phyloP scores from a whole-genome alignment of 37 sponge, comb jelly and placozoan species.

The Aphrocallistes beatrix region DNA sequence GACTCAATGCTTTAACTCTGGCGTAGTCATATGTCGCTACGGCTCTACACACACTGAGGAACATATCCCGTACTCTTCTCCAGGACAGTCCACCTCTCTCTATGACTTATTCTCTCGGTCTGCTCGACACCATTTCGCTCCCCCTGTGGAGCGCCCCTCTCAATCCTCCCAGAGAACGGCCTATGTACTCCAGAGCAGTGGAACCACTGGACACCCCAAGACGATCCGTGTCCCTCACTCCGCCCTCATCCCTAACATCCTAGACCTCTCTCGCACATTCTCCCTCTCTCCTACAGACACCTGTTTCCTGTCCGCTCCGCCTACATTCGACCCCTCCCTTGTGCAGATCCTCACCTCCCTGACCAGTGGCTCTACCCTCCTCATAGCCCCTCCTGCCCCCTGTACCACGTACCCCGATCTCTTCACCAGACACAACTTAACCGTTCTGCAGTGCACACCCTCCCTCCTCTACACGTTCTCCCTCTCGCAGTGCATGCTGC shows the following conservation, averaged over 20 bases:
- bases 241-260: slow-evolving; percentile 73
- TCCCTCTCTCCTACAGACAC: slow-evolving; percentile 29
- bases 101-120: neutral
- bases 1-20: neutral
- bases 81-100: too few species aligned
- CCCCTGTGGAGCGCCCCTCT: neutral
- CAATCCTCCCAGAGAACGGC: slow-evolving; percentile 22
- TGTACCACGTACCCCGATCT: slow-evolving; percentile 23
- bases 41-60: too few species aligned
- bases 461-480: slow-evolving; percentile 29
- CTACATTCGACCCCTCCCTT: slow-evolving; percentile 86
- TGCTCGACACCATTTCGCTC: neutral
- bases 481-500: neutral
- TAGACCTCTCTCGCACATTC: slow-evolving; percentile 54
- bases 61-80: too few species aligned
- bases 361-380: slow-evolving; percentile 40
- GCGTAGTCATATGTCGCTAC: neutral
- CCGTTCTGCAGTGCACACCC: slow-evolving; percentile 63
- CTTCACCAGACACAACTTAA: slow-evolving; percentile 21
- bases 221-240: slow-evolving; percentile 66
- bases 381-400: slow-evolving; percentile 56
- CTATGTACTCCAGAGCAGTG: slow-evolving; percentile 67
- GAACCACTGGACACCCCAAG: slow-evolving; percentile 57
- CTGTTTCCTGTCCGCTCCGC: slow-evolving; percentile 76
- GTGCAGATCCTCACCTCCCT: slow-evolving; percentile 71